These are phyloP conservation scores for Beaufortia kweichowensis DNA, from an alignment of 2,113 vertebrate genomes.

Conservation along the genomic window DNA sequence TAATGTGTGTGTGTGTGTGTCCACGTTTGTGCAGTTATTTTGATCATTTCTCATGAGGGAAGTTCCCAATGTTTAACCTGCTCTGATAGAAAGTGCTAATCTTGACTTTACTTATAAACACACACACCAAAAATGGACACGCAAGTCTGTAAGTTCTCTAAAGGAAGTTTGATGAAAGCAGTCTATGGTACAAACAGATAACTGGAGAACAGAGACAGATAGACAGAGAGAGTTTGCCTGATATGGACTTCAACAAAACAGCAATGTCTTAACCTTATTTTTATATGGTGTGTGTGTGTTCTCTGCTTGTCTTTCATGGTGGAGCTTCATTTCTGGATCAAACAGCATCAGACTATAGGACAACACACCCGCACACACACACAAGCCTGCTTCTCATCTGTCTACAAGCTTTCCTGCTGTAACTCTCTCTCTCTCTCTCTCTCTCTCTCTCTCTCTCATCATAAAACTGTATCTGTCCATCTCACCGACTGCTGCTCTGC, in stretches of 20 bases:
- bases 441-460: slow-evolving; percentile 18
- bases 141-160: slow-evolving; percentile 6
- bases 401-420: slow-evolving; percentile 8
- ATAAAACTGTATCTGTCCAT: slow-evolving; percentile 6
- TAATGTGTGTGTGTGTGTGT: neutral
- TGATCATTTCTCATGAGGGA: slow-evolving; percentile 21
- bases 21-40: too few relatives aligned
- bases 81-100: slow-evolving; percentile 8
- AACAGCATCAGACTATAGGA: slow-evolving; percentile 12
- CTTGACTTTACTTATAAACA: slow-evolving; percentile 7
- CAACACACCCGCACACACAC: slow-evolving; percentile 23
- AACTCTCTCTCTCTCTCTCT: slow-evolving; percentile 36
- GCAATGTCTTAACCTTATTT: slow-evolving; percentile 17
- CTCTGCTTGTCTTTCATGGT: slow-evolving; percentile 24
- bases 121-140: slow-evolving; percentile 28
- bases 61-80: slow-evolving; percentile 27
- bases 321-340: slow-evolving; percentile 43
- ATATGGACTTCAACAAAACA: slow-evolving; percentile 45
- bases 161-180: neutral
- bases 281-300: slow-evolving; percentile 8
- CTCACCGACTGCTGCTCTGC: neutral
- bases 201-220: neutral
- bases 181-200: slow-evolving; percentile 43
- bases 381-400: slow-evolving; percentile 30
- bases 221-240: slow-evolving; percentile 38